Percentiles rank a stretch among this genome's conserved stretches.
These are phyloP conservation scores for Thalassophryne amazonica DNA, from an alignment of 2,797 vertebrate species.

Conservation along the genomic window DNA sequence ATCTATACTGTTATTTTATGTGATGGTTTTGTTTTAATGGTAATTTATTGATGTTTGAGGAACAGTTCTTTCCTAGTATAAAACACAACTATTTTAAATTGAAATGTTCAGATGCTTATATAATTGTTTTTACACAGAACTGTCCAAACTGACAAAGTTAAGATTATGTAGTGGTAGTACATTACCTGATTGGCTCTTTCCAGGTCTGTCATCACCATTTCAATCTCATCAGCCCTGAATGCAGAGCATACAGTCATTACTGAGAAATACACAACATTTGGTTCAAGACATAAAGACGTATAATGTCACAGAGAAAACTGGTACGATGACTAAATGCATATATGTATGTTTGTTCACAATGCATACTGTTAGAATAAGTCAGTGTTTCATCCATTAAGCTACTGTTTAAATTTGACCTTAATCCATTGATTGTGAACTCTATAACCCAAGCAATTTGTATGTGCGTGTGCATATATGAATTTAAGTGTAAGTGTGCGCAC, in stretches of 20 bases:
- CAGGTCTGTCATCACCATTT: conserved; percentile 99
- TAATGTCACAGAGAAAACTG: no score
- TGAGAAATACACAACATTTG: conserved; percentile 7
- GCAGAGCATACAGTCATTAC: conserved; percentile 40
- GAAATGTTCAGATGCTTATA: no score
- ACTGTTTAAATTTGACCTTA: conserved; percentile 78
- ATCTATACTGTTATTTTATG: no score
- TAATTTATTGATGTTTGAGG: no score
- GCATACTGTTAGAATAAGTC: conserved; percentile 32
- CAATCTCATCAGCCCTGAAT: conserved; percentile 95
- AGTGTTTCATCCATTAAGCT: conserved; percentile 62
- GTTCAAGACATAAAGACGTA: no score
- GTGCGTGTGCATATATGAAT: conserved; percentile 65
- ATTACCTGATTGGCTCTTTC: conserved; percentile 99
- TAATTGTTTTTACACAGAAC: no score
- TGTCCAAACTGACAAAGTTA: neutral
- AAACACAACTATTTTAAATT: no score
- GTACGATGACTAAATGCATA: conserved; percentile 17
- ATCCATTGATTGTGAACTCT: conserved; percentile 75
- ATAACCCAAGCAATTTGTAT: conserved; percentile 72
- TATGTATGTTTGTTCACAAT: conserved; percentile 20
- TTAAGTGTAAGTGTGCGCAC: conserved; percentile 51
- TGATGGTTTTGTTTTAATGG: no score
- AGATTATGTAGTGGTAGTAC: neutral
- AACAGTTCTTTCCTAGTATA: no score